Evolutionary conservation across 2,888 invertebrate genomes (phyloP).

Genomic region (Nomada goodeniana): DNA sequence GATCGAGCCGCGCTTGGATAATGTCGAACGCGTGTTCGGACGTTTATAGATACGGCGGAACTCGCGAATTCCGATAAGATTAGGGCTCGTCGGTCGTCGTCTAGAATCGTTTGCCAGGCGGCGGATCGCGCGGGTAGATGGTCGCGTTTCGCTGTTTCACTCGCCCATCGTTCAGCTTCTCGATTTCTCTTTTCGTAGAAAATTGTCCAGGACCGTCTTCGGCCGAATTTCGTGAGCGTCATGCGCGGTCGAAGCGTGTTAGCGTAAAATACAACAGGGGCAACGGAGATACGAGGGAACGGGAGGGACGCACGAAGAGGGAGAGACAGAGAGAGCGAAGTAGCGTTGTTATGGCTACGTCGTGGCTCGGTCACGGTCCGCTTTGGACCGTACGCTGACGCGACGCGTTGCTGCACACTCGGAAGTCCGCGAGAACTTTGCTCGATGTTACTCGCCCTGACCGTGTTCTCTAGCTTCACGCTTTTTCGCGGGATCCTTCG

Average conservation of each 20-base stretch:
- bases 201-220: not conserved
- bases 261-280: constrained; percentile 16
- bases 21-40: constrained; percentile 64
- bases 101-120: not conserved
- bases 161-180: not conserved
- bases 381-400: constrained; percentile 34
- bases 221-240: constrained; percentile 11
- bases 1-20: constrained; percentile 63
- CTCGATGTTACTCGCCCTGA: no score
- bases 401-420: constrained; percentile 3
- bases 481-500: not conserved
- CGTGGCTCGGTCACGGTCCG: constrained; percentile 75
- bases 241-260: not conserved
- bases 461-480: not conserved
- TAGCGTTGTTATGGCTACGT: constrained; percentile 82
- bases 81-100: constrained; percentile 1
- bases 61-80: constrained; percentile 67
- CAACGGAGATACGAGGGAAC: constrained; percentile 13
- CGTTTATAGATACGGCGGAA: constrained; percentile 65
- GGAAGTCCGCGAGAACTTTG: not conserved
- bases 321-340: constrained; percentile 46
- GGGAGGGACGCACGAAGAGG: constrained; percentile 39
- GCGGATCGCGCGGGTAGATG: no score
- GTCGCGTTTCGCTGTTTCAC: no score
- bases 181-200: not conserved